A percentile compares a stretch with the other conserved stretches of the same genome.
phyloP scores from a whole-genome alignment of 37 sponge, comb jelly and placozoan species.

The Dysidea cf. avara region DNA sequence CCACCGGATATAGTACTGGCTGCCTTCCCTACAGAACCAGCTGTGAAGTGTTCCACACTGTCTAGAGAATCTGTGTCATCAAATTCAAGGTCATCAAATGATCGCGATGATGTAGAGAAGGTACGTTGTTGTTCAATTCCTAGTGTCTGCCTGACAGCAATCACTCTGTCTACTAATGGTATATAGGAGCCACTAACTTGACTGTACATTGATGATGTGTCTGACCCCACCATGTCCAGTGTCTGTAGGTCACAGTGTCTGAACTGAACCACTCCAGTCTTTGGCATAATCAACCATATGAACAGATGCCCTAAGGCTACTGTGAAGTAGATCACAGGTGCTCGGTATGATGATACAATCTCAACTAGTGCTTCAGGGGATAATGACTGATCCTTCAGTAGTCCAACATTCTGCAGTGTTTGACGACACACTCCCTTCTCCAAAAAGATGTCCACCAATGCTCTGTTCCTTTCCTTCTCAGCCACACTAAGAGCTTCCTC shows the following conservation, averaged over 20 bases:
- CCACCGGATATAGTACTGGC: no score
- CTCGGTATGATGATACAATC: conserved; percentile 38
- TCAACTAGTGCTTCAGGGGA: conserved; percentile 61
- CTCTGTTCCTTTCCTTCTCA: conserved; percentile 77
- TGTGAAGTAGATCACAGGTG: conserved; percentile 80
- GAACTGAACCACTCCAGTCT: conserved; percentile 87
- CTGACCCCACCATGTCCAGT: conserved; percentile 65
- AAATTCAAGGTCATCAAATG: conserved; percentile 57
- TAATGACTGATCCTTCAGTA: conserved; percentile 58
- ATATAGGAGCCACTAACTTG: conserved; percentile 57
- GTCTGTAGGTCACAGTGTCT: no score
- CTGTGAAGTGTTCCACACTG: conserved; percentile 13
- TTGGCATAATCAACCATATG: conserved; percentile 84
- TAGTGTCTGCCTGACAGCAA: conserved; percentile 62
- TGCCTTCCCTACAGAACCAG: no score
- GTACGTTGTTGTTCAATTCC: conserved; percentile 64
- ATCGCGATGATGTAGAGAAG: conserved; percentile 37
- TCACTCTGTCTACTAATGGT: conserved; percentile 62
- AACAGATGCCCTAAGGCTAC: conserved; percentile 82
- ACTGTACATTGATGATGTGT: conserved; percentile 69
- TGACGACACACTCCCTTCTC: conserved; percentile 57
- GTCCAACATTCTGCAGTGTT: conserved; percentile 50
- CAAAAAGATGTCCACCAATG: conserved; percentile 64
- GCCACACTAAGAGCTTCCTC: conserved; percentile 88
- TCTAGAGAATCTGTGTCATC: conserved; percentile 55